These are phyloP conservation scores for Columba janthina DNA, from an alignment of 2,113 vertebrate species.

Conservation along the genomic window DNA sequence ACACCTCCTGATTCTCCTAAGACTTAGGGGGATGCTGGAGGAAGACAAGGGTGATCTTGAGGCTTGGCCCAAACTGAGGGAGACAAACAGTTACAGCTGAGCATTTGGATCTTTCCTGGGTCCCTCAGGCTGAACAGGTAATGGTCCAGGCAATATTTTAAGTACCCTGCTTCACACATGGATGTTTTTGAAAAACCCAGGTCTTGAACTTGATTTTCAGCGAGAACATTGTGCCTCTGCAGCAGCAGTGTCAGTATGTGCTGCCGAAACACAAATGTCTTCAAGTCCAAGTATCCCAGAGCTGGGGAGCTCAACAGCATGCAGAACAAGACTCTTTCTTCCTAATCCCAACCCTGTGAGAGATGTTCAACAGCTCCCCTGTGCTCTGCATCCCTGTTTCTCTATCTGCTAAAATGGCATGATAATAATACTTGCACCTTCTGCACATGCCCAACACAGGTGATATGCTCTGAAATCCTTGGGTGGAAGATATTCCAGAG, in stretches of 20 bases:
- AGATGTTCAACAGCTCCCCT: neutral
- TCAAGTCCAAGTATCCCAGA: neutral
- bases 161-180: neutral
- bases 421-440: neutral
- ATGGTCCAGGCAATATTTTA: neutral
- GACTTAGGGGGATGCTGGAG: neutral
- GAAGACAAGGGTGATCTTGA: neutral
- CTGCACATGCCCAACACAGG: neutral
- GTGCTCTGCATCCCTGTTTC: neutral
- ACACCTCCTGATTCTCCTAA: neutral
- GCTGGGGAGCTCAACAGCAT: neutral
- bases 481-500: neutral
- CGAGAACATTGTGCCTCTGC: neutral
- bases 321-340: neutral
- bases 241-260: fast-evolving
- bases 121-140: neutral
- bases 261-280: neutral
- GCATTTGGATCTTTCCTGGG: neutral
- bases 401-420: neutral
- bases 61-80: neutral
- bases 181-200: neutral
- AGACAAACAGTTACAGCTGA: neutral
- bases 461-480: neutral
- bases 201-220: neutral
- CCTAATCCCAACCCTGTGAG: neutral